phyloP scores from a whole-genome alignment of 37 sponge, comb jelly and placozoan species.

The Tethya wilhelma region DNA sequence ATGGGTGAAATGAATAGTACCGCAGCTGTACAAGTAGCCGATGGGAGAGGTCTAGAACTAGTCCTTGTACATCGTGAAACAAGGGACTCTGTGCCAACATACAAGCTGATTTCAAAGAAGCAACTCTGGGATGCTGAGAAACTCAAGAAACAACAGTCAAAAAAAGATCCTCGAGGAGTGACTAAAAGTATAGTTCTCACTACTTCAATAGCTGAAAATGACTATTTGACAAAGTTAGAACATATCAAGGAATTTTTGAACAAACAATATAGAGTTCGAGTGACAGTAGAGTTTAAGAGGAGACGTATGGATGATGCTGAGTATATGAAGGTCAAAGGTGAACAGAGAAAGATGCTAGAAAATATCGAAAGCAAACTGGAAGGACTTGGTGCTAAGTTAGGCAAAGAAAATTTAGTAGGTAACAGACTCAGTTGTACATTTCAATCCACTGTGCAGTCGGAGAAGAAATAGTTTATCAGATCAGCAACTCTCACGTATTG shows the following conservation, averaged over 20 bases:
- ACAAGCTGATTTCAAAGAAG: conserved; percentile 41
- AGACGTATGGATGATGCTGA: background rate
- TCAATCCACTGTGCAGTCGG: too few species aligned
- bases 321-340: too few species aligned
- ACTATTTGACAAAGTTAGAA: conserved; percentile 32
- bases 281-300: background rate
- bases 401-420: background rate
- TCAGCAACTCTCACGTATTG: too few species aligned
- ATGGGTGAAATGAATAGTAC: conserved; percentile 53
- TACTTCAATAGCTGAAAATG: conserved; percentile 56
- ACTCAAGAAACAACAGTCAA: conserved; percentile 15
- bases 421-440: too few species aligned
- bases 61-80: conserved; percentile 6
- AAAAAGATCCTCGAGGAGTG: conserved; percentile 20
- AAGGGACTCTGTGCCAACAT: conserved; percentile 17
- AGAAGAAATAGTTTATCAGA: too few species aligned
- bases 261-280: conserved; percentile 9
- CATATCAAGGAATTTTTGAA: conserved; percentile 30
- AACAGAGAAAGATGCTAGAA: conserved; percentile 10
- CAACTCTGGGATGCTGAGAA: conserved; percentile 28
- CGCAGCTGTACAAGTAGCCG: conserved; percentile 48
- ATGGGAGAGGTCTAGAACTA: conserved; percentile 29
- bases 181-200: conserved; percentile 53
- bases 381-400: background rate
- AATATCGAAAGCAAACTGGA: conserved; percentile 3